A percentile compares a stretch with the other conserved stretches of the same genome.
These are phyloP conservation scores for Leucophenga montana DNA, from an alignment of 2,888 invertebrate species.

Conservation along the genomic window DNA sequence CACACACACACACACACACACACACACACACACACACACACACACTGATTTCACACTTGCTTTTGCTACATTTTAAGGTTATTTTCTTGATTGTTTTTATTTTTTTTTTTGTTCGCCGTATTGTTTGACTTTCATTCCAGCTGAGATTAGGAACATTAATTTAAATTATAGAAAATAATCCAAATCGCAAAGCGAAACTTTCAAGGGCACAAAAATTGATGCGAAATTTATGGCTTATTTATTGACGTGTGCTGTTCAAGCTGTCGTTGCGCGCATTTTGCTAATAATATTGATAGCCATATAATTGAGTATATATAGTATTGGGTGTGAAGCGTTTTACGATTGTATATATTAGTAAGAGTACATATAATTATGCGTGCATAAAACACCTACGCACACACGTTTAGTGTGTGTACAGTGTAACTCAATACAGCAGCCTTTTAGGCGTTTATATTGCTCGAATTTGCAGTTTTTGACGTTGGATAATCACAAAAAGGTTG, in stretches of 20 bases:
- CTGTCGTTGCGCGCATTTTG: conserved; percentile 1
- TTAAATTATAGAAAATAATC: conserved; percentile 15
- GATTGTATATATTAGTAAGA: background rate
- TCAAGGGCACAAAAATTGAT: conserved; percentile 54
- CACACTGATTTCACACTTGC: conserved; percentile 8
- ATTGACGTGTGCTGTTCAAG: conserved; percentile 39
- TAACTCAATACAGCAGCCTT: background rate
- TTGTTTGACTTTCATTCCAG: background rate
- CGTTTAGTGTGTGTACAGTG: background rate
- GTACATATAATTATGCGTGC: background rate
- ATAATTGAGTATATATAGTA: background rate
- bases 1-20: background rate
- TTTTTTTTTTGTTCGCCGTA: background rate
- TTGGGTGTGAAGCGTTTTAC: background rate
- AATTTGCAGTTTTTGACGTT: background rate
- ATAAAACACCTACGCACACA: background rate
- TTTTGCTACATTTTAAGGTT: background rate
- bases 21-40: background rate
- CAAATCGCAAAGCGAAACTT: conserved; percentile 14
- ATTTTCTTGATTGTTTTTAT: background rate
- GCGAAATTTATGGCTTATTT: conserved; percentile 58
- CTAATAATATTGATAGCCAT: conserved; percentile 18
- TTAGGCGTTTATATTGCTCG: conserved; percentile 4
- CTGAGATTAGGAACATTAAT: conserved; percentile 9
- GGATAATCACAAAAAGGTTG: conserved; percentile 21